Evolutionary conservation across 92 coral and sea anemone species (phyloP).

Genomic region (Hydrozoanthus gracilis): DNA sequence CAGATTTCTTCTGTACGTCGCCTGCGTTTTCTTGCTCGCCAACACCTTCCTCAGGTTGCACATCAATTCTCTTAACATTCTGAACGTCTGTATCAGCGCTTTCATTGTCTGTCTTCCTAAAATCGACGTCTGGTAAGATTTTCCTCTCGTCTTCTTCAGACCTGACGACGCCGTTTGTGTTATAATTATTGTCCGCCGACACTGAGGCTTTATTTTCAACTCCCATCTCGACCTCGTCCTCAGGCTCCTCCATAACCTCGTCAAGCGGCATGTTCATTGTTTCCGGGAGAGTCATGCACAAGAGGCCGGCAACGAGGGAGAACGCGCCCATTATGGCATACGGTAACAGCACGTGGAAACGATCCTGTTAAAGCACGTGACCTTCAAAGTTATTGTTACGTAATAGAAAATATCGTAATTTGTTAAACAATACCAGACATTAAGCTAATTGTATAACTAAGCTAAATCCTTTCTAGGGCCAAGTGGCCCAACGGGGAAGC

Average conservation of each 20-base stretch:
- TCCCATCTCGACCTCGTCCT: constrained; percentile 14
- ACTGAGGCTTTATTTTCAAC: neutral
- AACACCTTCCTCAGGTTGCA: neutral
- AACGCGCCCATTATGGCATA: constrained; percentile 34
- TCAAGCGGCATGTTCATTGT: constrained; percentile 49
- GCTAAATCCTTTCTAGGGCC: no score
- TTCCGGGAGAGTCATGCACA: constrained; percentile 41
- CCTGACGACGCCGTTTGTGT: neutral
- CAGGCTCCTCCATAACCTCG: constrained; percentile 41
- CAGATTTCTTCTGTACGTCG: neutral
- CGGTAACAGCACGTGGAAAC: constrained; percentile 23
- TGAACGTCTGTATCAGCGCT: neutral
- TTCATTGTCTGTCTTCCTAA: neutral
- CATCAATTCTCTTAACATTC: neutral
- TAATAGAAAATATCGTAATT: neutral
- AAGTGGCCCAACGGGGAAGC: no score
- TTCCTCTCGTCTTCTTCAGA: neutral
- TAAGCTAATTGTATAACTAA: no score
- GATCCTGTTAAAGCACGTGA: neutral
- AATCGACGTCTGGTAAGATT: neutral
- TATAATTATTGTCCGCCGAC: neutral
- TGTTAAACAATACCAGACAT: neutral
- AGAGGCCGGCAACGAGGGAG: constrained; percentile 28
- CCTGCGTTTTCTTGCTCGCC: neutral
- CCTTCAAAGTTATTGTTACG: neutral